phyloP scores from a whole-genome alignment of 2,888 invertebrate species.

The Lepetodrilus schrolli region DNA sequence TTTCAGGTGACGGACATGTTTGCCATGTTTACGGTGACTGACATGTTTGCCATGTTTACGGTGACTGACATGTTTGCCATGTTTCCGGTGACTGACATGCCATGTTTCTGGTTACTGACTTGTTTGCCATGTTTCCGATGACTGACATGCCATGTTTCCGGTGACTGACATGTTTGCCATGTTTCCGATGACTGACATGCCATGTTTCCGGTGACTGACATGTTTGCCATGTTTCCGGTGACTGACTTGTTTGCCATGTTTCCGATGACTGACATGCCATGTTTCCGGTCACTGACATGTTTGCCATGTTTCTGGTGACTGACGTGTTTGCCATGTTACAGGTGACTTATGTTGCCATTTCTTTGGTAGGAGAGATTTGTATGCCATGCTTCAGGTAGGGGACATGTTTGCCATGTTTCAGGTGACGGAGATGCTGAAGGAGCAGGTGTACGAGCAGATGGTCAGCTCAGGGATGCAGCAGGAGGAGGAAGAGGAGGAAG shows the following conservation, averaged over 20 bases:
- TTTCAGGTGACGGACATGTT: not conserved
- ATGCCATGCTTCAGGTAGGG: too few species aligned
- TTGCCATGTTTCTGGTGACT: not conserved
- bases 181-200: not conserved
- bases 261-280: not conserved
- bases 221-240: not conserved
- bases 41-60: not conserved
- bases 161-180: not conserved
- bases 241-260: not conserved
- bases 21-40: not conserved
- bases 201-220: not conserved
- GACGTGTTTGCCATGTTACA: not conserved
- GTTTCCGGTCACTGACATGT: not conserved
- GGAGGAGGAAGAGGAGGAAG: constrained; percentile 44
- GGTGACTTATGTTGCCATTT: not conserved
- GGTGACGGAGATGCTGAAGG: constrained; percentile 67
- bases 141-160: not conserved
- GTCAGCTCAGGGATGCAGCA: constrained; percentile 43
- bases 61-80: not conserved
- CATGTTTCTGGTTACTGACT: not conserved
- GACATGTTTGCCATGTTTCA: constrained; percentile 37
- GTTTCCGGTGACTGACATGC: not conserved
- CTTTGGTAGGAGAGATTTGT: not conserved
- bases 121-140: not conserved
- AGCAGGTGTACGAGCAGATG: constrained; percentile 67